Base-by-base conservation (phyloP, 1,140 invertebrate genomes). In the Gryllus bimaculatus region DNA sequence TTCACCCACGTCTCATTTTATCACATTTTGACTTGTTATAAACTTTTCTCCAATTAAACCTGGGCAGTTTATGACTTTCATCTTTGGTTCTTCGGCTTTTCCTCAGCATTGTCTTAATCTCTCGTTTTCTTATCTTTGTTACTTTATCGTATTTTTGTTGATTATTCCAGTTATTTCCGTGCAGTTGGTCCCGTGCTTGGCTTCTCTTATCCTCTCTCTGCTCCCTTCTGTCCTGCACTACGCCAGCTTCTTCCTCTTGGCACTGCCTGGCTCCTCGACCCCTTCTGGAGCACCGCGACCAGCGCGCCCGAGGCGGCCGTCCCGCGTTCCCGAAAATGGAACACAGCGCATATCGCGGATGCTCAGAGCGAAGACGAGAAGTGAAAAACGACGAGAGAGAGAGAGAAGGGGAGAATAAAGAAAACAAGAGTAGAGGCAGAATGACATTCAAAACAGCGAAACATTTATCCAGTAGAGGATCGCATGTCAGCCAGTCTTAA, bases 381-480 rank as follows among this genome's bases (percentile, higher is more conserved):
- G 18, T 13, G 10, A 18, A 66, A 66, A 66, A 66, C 2, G 54
- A 66, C 10, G 18, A 66, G 18, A 66, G n/a, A 54, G 8, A 8
- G 49, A 54, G 54, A 66, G 54, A 66, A 66, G 18, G 2, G 54
- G 18, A 66, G 54, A 18, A 66, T 3, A 18, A 66, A 66, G 54
- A 66, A 13, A 66, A 66, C 10, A 18, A 66, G 54, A 66, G 18
- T 13, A 66, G 54, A 18, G 18, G 54, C 54, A 18, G 54, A 66
- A 18, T 66, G 54, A 66, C 54, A 66, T 66, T 66, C 54, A 66
- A 66, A 66, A 66, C 54, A 66, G 54, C 54, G 54, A 66, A 66
- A 66, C 54, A 66, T 66, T 66, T 66, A 66, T 66, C 54, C 54
- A 66, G 18, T 18, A 18, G 18, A 66, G 54, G 18, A 66, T 66